Percentiles rank a stretch among this genome's conserved stretches.
These are phyloP conservation scores for Brachyhypopomus gauderio DNA, from an alignment of 2,113 vertebrate species.

Conservation along the genomic window DNA sequence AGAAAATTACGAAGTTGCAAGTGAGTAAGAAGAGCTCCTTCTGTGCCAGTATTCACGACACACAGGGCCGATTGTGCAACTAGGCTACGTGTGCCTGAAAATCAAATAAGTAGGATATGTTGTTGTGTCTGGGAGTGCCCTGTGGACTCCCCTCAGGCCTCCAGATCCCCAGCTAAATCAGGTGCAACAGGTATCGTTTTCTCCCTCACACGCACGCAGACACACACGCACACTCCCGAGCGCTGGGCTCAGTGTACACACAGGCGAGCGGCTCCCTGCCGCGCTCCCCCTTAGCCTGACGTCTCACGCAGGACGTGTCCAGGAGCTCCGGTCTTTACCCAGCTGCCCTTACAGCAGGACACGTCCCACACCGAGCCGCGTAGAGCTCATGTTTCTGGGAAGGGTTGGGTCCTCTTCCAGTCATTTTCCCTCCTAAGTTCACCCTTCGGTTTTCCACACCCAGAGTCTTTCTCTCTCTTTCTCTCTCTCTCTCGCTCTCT, in stretches of 20 bases:
- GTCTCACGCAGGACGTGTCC: background rate
- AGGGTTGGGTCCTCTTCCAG: background rate
- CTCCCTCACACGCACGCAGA: constrained; percentile 1
- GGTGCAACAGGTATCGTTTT: constrained; percentile 25
- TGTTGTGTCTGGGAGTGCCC: constrained; percentile 33
- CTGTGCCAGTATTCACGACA: background rate
- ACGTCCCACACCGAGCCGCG: background rate
- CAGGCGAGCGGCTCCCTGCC: constrained; percentile 26
- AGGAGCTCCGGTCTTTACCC: background rate
- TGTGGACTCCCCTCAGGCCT: constrained; percentile 14
- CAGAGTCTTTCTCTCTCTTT: background rate
- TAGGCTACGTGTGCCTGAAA: background rate
- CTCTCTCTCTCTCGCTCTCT: background rate
- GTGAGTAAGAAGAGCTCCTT: background rate
- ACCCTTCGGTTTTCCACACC: constrained; percentile 8
- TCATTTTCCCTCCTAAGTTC: background rate
- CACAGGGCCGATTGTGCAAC: constrained; percentile 29
- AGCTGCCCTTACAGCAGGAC: background rate
- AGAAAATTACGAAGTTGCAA: background rate
- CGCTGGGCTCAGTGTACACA: constrained; percentile 21
- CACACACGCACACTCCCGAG: background rate
- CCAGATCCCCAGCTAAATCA: constrained; percentile 11
- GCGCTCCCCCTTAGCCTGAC: background rate
- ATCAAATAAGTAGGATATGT: constrained; percentile 20
- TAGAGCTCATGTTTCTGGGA: background rate